Conservation (phyloP, 2,113 vertebrate genomes). For the Phalacrocorax pelagicus region DNA sequence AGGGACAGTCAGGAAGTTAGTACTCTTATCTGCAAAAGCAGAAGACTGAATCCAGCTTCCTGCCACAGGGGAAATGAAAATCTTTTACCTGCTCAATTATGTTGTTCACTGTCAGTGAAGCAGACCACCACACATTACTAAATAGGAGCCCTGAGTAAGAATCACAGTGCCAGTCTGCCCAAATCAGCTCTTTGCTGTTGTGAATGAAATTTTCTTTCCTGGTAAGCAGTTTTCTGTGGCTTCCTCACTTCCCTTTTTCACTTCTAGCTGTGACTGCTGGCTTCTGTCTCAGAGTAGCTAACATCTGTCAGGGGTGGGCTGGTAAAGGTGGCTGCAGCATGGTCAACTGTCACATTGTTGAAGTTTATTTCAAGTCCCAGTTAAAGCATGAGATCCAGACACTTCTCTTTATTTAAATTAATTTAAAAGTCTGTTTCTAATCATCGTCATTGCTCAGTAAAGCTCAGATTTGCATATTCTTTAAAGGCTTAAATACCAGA, state of each 20-base stretch:
- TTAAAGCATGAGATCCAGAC: background rate
- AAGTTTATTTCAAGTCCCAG: background rate
- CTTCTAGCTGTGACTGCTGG: background rate
- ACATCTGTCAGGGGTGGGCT: background rate
- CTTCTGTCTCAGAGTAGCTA: background rate
- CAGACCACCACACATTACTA: fast-evolving
- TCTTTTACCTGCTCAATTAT: background rate
- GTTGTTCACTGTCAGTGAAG: background rate
- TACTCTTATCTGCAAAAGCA: background rate
- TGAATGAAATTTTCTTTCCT: background rate
- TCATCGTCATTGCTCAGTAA: background rate
- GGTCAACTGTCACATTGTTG: background rate
- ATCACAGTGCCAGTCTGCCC: background rate
- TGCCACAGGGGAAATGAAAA: background rate
- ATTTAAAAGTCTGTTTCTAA: background rate
- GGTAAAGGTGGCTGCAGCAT: background rate
- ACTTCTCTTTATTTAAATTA: background rate
- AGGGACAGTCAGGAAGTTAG: background rate
- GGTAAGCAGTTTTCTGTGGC: background rate
- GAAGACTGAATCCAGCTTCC: background rate
- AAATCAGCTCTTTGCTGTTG: background rate
- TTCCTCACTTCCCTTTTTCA: background rate
- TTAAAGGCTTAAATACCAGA: background rate
- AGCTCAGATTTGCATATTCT: background rate
- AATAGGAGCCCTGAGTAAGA: background rate